Conservation (phyloP, 1,140 invertebrate species). For the Zaprionus lachaisei region DNA sequence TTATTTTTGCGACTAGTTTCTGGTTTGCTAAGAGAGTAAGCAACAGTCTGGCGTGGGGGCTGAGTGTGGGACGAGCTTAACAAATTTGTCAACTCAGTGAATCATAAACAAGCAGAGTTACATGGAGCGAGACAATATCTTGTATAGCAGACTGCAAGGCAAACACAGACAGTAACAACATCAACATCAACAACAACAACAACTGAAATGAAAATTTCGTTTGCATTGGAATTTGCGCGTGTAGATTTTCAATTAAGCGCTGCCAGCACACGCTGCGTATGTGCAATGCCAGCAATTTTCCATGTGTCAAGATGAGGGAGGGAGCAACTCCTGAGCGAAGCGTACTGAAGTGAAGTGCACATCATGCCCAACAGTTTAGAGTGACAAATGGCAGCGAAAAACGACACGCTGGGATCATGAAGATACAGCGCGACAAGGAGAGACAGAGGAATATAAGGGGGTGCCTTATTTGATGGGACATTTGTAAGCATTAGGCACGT, state of each 20-base stretch:
- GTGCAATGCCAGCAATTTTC: slow-evolving; percentile 63
- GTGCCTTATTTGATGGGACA: slow-evolving; percentile 41
- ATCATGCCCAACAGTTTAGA: slow-evolving; percentile 53
- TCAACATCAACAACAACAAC: slow-evolving; percentile 9
- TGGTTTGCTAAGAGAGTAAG: slow-evolving; percentile 18
- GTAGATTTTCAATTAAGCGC: slow-evolving; percentile 70
- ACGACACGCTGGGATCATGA: slow-evolving; percentile 21
- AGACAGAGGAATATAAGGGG: background rate
- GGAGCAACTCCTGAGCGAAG: background rate
- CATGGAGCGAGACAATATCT: slow-evolving; percentile 57
- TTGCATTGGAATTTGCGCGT: slow-evolving; percentile 71
- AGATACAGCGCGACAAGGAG: background rate
- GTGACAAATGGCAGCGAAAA: slow-evolving; percentile 61
- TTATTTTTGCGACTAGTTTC: slow-evolving; percentile 43
- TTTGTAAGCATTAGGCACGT: slow-evolving; percentile 73
- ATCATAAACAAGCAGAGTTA: slow-evolving; percentile 67
- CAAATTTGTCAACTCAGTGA: slow-evolving; percentile 77
- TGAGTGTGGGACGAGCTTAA: slow-evolving; percentile 14
- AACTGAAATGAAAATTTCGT: slow-evolving; percentile 54
- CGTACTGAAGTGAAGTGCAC: slow-evolving; percentile 30
- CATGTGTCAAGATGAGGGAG: too few relatives aligned
- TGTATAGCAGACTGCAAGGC: slow-evolving; percentile 31
- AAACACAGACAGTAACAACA: slow-evolving; percentile 11
- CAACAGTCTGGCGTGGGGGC: too few relatives aligned
- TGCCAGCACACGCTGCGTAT: slow-evolving; percentile 55